phyloP scores from a whole-genome alignment of 2,797 vertebrate genomes.

The Scomberomorus guttatus region DNA sequence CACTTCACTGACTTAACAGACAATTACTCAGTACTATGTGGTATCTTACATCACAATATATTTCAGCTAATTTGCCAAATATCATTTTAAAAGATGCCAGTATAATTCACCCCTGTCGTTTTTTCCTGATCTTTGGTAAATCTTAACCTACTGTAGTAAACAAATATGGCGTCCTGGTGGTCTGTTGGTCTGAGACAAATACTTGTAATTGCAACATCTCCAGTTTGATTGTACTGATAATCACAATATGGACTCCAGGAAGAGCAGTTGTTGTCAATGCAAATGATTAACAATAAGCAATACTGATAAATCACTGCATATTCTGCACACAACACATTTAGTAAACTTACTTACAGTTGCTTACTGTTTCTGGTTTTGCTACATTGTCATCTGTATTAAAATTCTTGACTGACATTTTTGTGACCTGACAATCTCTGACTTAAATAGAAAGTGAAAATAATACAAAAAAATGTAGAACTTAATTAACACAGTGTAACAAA shows the following conservation, averaged over 20 bases:
- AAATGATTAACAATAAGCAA: too few species aligned
- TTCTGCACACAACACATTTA: not conserved
- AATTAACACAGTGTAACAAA: too few species aligned
- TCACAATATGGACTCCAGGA: too few species aligned
- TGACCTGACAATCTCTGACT: too few species aligned
- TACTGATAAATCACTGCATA: not conserved
- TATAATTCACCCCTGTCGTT: not conserved
- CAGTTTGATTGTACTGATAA: not conserved
- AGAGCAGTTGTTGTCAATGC: too few species aligned
- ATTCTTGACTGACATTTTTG: too few species aligned
- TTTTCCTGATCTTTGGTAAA: not conserved
- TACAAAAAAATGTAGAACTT: too few species aligned
- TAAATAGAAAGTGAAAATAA: not conserved
- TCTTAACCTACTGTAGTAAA: not conserved
- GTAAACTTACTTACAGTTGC: not conserved
- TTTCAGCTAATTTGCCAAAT: not conserved
- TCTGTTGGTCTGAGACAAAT: not conserved
- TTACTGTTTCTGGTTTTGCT: too few species aligned
- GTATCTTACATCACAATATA: slow-evolving; percentile 1
- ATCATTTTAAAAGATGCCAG: not conserved
- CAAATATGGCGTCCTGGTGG: not conserved
- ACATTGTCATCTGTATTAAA: too few species aligned
- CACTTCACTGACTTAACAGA: not conserved
- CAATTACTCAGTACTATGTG: not conserved
- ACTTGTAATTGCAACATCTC: not conserved